Evolutionary conservation across 2,113 vertebrate genomes (phyloP).

Genomic region (Apaloderma vittatum): DNA sequence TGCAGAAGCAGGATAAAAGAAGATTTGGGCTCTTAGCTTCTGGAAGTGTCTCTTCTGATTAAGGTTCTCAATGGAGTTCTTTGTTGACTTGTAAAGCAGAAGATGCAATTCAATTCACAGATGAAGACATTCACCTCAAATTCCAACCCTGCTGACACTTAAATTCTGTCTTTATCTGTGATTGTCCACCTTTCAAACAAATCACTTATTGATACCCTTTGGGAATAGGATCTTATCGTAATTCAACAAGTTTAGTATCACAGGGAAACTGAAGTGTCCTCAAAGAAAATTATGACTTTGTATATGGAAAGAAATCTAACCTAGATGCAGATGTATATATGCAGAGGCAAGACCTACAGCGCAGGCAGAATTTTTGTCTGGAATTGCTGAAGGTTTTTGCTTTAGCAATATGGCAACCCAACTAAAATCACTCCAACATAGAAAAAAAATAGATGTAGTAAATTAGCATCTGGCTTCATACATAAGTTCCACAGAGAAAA

Average conservation of each 20-base stretch:
- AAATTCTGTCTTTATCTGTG: not conserved
- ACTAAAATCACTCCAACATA: not conserved
- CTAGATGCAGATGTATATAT: not conserved
- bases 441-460: not conserved
- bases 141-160: not conserved
- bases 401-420: not conserved
- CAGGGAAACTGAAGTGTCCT: not conserved
- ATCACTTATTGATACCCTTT: not conserved
- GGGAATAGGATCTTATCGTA: not conserved
- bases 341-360: not conserved
- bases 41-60: slow-evolving; percentile 7
- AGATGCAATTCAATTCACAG: not conserved
- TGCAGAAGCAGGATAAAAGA: not conserved
- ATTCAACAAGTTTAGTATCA: not conserved
- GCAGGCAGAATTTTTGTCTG: not conserved
- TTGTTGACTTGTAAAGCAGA: not conserved
- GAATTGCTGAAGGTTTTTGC: not conserved
- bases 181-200: not conserved
- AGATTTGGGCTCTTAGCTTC: not conserved
- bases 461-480: not conserved
- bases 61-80: not conserved
- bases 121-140: not conserved
- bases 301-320: not conserved
- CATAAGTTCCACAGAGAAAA: not conserved
- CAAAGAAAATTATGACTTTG: not conserved